A percentile compares a stretch with the other conserved stretches of the same genome.
Evolutionary conservation across 2,888 invertebrate genomes (phyloP).

Genomic region (Prenolepis imparis): DNA sequence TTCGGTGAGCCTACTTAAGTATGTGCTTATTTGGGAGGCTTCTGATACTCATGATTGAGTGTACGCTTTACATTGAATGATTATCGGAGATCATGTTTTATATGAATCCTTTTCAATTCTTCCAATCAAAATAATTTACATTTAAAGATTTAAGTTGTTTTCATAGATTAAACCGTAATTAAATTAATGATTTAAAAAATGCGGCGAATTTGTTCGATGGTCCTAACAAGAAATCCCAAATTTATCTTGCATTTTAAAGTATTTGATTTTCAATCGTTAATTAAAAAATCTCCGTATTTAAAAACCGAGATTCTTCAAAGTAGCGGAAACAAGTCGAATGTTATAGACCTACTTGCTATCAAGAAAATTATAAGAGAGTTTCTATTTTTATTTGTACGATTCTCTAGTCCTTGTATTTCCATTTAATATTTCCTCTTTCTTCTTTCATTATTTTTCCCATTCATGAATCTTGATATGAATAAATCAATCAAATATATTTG

Average conservation of each 20-base stretch:
- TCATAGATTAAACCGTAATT: neutral
- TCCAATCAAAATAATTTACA: neutral
- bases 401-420: neutral
- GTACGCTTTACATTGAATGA: neutral
- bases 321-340: constrained; percentile 5
- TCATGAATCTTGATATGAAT: neutral
- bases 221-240: neutral
- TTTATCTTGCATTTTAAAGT: constrained; percentile 17
- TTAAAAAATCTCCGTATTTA: neutral
- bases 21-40: neutral
- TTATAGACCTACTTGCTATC: neutral
- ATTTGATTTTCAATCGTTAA: constrained; percentile 9
- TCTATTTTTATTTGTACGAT: neutral
- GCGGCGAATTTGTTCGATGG: neutral
- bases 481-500: neutral
- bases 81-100: neutral
- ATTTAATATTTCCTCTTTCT: neutral
- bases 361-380: neutral
- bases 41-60: constrained; percentile 1
- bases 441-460: neutral
- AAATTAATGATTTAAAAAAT: neutral
- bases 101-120: neutral
- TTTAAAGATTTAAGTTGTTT: neutral
- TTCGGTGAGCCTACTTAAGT: neutral
- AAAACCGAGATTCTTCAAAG: neutral